Evolutionary conservation across 2,113 vertebrate species (phyloP).

Genomic region (Athene noctua): DNA sequence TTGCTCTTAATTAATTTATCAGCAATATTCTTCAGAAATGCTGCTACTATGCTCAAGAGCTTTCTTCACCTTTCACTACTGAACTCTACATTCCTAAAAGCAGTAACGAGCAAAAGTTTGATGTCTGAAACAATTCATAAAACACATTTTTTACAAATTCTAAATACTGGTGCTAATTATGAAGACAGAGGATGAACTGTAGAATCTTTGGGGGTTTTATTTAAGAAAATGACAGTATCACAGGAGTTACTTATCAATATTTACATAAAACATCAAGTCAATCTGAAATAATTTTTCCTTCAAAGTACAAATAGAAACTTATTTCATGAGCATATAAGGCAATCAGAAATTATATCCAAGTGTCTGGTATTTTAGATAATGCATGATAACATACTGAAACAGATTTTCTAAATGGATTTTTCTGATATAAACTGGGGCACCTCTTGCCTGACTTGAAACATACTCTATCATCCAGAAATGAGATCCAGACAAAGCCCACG

Average conservation of each 20-base stretch:
- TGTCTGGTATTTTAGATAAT: neutral
- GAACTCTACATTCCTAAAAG: neutral
- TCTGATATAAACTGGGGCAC: neutral
- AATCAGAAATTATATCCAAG: neutral
- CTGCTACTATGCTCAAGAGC: neutral
- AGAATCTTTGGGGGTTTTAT: neutral
- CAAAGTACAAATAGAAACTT: neutral
- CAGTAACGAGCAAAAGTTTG: neutral
- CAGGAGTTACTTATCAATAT: neutral
- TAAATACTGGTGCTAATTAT: neutral
- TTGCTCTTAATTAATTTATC: slow-evolving; percentile 15
- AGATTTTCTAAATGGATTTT: neutral
- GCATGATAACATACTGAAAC: neutral
- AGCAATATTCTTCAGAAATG: neutral
- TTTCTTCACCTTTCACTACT: neutral
- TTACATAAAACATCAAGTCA: neutral
- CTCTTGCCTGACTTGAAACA: neutral
- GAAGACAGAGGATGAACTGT: neutral
- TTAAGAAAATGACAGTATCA: neutral
- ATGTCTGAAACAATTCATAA: neutral
- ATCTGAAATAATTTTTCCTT: neutral
- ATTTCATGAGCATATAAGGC: neutral
- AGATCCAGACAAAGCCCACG: neutral
- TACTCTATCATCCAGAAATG: neutral
- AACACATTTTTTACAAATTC: neutral